Evolutionary conservation across 1,140 invertebrate species (phyloP).

Genomic region (Drosophila truncata): DNA sequence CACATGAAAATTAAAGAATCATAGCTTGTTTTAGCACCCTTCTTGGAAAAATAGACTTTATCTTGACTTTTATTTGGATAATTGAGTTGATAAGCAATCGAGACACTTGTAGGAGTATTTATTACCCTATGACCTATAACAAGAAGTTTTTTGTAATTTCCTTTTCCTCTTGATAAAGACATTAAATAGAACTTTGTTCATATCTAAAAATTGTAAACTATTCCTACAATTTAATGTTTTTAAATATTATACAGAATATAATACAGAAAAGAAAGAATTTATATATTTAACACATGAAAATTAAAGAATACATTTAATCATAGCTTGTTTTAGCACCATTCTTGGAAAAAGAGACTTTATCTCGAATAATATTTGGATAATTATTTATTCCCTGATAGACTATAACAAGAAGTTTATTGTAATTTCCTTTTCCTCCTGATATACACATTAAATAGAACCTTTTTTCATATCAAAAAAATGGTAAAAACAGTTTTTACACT

Average conservation of each 20-base stretch:
- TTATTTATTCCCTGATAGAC: not conserved
- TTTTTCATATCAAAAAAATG: not conserved
- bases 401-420: not conserved
- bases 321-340: not conserved
- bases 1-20: too few relatives aligned
- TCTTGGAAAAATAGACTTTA: not conserved
- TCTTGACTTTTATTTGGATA: conserved; percentile 1
- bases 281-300: not conserved
- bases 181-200: not conserved
- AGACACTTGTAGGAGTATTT: not conserved
- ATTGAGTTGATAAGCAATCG: conserved; percentile 8
- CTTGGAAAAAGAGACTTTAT: not conserved
- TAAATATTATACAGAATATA: too few relatives aligned
- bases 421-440: too few relatives aligned
- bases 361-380: conserved; percentile 1
- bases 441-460: too few relatives aligned
- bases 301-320: too few relatives aligned
- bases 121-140: not conserved
- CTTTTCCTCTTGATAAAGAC: too few relatives aligned
- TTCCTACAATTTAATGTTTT: not conserved
- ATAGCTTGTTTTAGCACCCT: not conserved
- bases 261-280: not conserved
- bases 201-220: not conserved
- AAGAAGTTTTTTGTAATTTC: too few relatives aligned
- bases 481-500: not conserved